phyloP scores from a whole-genome alignment of 2,888 invertebrate genomes.

The Drosophila formosana region DNA sequence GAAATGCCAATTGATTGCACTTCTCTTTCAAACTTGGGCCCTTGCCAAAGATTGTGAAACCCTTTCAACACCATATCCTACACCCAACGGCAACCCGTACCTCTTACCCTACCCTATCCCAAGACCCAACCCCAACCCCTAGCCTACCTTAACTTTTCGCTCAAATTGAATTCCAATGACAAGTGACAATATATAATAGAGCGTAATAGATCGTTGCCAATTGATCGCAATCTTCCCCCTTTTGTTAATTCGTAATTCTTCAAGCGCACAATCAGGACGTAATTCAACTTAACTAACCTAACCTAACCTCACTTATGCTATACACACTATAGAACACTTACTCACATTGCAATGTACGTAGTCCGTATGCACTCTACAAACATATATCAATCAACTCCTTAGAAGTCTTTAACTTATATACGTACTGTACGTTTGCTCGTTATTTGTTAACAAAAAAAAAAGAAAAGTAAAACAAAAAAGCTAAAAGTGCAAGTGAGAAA shows the following conservation, averaged over 20 bases:
- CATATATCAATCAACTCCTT: constrained; percentile 12
- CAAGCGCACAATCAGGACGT: constrained; percentile 55
- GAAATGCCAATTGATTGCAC: constrained; percentile 41
- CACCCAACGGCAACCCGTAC: constrained; percentile 1
- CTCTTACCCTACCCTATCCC: not conserved
- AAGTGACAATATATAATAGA: constrained; percentile 66
- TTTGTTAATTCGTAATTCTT: constrained; percentile 23
- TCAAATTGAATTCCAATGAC: constrained; percentile 54
- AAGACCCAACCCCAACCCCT: not conserved
- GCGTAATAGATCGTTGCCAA: constrained; percentile 17
- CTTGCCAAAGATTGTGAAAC: constrained; percentile 31
- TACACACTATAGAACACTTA: not conserved
- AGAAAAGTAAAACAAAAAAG: not conserved
- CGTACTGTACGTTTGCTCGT: constrained; percentile 59
- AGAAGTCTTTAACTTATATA: constrained; percentile 34
- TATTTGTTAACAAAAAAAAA: constrained; percentile 60
- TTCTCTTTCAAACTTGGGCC: constrained; percentile 4
- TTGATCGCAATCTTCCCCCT: constrained; percentile 1
- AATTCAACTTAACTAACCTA: constrained; percentile 20
- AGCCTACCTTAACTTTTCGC: not conserved
- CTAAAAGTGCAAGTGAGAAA: not conserved
- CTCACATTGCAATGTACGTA: constrained; percentile 3
- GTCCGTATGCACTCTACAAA: not conserved
- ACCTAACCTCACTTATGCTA: constrained; percentile 9
- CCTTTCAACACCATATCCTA: constrained; percentile 20